Conservation (phyloP, 1,140 invertebrate species). For the Stenopsyche tienmushanensis region DNA sequence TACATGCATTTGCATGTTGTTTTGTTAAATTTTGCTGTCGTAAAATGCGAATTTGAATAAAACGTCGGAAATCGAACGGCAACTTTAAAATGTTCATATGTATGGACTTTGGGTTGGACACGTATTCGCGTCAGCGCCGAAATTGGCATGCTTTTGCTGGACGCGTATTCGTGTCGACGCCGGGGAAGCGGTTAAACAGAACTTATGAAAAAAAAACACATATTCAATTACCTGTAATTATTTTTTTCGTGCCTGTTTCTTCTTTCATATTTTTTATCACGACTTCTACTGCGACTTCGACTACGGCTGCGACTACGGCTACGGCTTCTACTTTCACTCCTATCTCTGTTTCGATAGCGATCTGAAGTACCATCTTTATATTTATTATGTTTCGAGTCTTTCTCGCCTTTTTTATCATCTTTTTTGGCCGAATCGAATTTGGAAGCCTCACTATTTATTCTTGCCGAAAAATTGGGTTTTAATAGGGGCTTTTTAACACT, state of each 20-base stretch:
- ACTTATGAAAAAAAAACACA: not conserved
- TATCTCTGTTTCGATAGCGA: conserved; percentile 10
- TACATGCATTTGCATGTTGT: no score
- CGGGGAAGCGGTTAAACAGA: not conserved
- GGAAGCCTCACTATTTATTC: not conserved
- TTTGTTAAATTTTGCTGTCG: no score
- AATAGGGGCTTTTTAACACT: conserved; percentile 7
- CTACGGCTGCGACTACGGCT: not conserved
- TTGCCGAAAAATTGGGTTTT: conserved; percentile 2
- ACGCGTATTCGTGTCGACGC: no score
- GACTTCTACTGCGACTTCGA: no score
- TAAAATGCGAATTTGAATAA: not conserved
- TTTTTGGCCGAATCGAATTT: not conserved
- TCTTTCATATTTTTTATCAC: no score
- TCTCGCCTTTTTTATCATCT: not conserved
- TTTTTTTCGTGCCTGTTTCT: conserved; percentile 21
- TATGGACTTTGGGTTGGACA: no score
- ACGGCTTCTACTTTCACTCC: conserved; percentile 17
- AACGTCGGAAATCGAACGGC: no score
- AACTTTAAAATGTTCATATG: no score
- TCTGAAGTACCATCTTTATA: not conserved
- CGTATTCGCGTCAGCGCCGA: no score
- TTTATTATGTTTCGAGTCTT: not conserved
- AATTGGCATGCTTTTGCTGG: no score
- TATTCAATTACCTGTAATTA: conserved; percentile 19